A percentile compares a stretch with the other conserved stretches of the same genome.
phyloP scores from a whole-genome alignment of 2,888 invertebrate species.

The Gisinianus flammeolus region DNA sequence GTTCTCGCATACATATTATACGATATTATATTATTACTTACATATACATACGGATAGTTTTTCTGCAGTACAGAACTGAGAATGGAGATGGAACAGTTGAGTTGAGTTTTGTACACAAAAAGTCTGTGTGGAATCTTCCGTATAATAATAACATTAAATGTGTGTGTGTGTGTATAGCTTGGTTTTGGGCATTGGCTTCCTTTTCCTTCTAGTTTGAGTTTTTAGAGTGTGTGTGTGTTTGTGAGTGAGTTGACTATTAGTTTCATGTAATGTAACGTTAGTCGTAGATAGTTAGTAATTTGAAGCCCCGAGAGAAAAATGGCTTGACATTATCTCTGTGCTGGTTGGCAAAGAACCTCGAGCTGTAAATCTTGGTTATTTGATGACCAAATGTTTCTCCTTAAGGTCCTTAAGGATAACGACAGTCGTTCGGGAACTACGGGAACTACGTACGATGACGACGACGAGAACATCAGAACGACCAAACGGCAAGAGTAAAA shows the following conservation, averaged over 20 bases:
- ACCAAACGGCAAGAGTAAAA: not conserved
- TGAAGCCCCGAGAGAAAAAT: conserved; percentile 39
- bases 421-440: conserved; percentile 15
- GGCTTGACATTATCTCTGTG: conserved; percentile 36
- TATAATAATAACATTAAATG: too few relatives aligned
- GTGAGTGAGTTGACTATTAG: not conserved
- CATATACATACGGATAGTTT: too few relatives aligned
- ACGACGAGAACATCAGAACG: not conserved
- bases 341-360: conserved; percentile 34
- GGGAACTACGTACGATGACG: conserved; percentile 4
- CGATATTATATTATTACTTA: too few relatives aligned
- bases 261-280: conserved; percentile 27
- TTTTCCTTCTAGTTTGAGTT: too few relatives aligned
- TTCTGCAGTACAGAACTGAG: too few relatives aligned
- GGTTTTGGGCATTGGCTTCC: too few relatives aligned
- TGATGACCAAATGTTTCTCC: conserved; percentile 41
- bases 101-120: not conserved
- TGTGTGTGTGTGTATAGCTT: too few relatives aligned
- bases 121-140: not conserved
- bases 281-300: conserved; percentile 35
- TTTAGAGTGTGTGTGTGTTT: too few relatives aligned
- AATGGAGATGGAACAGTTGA: too few relatives aligned
- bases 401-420: conserved; percentile 32
- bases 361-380: conserved; percentile 37
- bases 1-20: too few relatives aligned